A percentile compares a stretch with the other conserved stretches of the same genome.
Conservation (phyloP, 2,797 vertebrate species). For the Nannoperca obscura region DNA sequence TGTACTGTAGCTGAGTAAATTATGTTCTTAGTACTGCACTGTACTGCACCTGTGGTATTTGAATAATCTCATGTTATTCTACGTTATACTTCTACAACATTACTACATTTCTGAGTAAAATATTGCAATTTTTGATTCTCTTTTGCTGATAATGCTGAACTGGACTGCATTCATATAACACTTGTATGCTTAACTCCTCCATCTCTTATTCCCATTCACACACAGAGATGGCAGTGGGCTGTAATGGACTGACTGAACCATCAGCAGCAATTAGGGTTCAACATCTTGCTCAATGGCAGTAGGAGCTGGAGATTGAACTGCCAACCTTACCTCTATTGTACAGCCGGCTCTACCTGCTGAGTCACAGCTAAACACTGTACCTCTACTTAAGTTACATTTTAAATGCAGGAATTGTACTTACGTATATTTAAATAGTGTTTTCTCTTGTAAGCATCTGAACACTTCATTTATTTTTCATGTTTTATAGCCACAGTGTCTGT, state of each 20-base stretch:
- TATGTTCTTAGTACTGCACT: too few species aligned
- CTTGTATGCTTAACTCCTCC: neutral
- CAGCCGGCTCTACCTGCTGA: neutral
- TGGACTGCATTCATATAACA: neutral
- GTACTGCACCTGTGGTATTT: too few species aligned
- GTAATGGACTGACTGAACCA: neutral
- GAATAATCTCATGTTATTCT: neutral
- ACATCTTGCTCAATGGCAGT: neutral
- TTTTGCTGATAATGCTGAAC: neutral
- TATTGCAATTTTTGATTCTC: neutral
- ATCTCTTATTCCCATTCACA: neutral
- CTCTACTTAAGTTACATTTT: neutral
- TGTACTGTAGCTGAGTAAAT: too few species aligned
- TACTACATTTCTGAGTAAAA: neutral
- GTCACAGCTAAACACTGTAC: neutral
- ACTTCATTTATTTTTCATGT: too few species aligned
- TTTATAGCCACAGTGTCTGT: neutral
- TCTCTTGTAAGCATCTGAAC: neutral
- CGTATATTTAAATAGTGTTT: neutral
- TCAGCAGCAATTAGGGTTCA: neutral
- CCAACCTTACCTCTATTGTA: neutral
- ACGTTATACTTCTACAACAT: too few species aligned
- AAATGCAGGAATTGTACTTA: neutral
- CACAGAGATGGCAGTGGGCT: neutral
- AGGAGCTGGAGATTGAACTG: neutral